These are phyloP conservation scores for Salticus scenicus DNA, from an alignment of 2,888 invertebrate genomes.

Conservation along the genomic window DNA sequence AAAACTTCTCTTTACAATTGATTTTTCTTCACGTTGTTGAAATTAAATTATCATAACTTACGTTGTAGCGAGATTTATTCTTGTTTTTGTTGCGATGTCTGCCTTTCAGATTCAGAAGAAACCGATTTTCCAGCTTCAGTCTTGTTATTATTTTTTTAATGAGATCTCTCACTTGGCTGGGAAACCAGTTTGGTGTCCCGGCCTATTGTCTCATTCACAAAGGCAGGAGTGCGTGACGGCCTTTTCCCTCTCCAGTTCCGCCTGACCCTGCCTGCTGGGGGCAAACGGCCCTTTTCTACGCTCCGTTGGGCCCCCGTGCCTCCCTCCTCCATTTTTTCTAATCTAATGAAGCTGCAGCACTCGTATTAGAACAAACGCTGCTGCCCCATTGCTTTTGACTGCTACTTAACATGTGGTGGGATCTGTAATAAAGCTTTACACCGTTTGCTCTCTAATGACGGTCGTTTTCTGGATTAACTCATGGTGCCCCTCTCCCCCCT, in stretches of 20 bases:
- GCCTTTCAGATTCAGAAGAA: background rate
- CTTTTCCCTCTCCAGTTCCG: slow-evolving; percentile 55
- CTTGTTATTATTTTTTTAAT: no score
- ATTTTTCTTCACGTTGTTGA: no score
- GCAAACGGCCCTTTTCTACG: slow-evolving; percentile 67
- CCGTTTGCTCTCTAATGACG: slow-evolving; percentile 1
- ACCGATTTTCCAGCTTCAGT: slow-evolving; percentile 27
- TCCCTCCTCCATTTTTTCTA: background rate
- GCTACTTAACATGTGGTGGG: slow-evolving; percentile 28
- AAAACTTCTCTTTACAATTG: no score
- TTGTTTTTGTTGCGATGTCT: background rate
- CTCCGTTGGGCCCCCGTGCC: slow-evolving; percentile 28
- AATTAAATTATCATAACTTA: no score
- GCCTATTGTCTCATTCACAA: slow-evolving; percentile 66
- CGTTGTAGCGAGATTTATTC: no score
- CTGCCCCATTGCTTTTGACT: slow-evolving; percentile 34
- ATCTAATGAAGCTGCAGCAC: slow-evolving; percentile 8
- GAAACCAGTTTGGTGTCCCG: slow-evolving; percentile 55
- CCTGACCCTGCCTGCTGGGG: slow-evolving; percentile 68
- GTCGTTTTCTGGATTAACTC: background rate
- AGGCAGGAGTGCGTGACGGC: slow-evolving; percentile 62
- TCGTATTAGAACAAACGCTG: slow-evolving; percentile 28
- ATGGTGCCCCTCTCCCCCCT: background rate
- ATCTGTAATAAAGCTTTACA: slow-evolving; percentile 22
- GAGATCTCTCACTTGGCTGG: slow-evolving; percentile 35